Evolutionary conservation across 2,113 vertebrate species (phyloP), one percentile per base, ranked within the genome.

Genomic region (Oncorhynchus mykiss): DNA sequence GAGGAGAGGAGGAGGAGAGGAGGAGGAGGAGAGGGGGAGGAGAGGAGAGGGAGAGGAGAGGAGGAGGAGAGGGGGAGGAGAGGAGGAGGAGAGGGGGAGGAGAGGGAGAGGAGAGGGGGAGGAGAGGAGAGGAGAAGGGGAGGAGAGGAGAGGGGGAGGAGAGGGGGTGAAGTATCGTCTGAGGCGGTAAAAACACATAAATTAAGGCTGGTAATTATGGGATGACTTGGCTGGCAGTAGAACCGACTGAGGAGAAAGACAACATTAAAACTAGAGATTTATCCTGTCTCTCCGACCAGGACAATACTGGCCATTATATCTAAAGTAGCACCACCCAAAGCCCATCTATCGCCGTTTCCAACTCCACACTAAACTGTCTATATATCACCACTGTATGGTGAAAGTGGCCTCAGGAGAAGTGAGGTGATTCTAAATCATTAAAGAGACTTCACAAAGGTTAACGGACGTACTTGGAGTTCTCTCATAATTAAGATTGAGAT

Each of bases 181-280:
- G 78, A 83, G 82, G 76, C 74, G 84, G 84, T 87, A 85, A 91
- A 93, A 90, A 89, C 86, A 88, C 92, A 91, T 93, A 90, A 93
- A 91, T 93, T 94, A 92, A 90, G 81, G 70, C 48, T 81, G 83
- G 88, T 93, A 94, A 93, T 93, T 92, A 94, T 75, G 74, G 81
- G 89, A 92, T 91, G 80, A 87, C 90, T 90, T 86, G 85, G 80
- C 82, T 90, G 90, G 83, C 88, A 90, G 84, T 75, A 83, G 82
- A 87, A 91, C 78, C 77, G 88, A 90, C 39, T 11, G 39, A 12
- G 39, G 59, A 62, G 59, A 62, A 84, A 92, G 89, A 91, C 86
- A 84, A 91, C 86, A 92, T 92, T 93, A 92, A 90, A 91, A 91
- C 78, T 85, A 85, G 87, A 87, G 88, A 92, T 85, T 86, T 83